A percentile compares a stretch with the other conserved stretches of the same genome.
Evolutionary conservation across 2,113 vertebrate species (phyloP).

Genomic region (Mirza zaza): DNA sequence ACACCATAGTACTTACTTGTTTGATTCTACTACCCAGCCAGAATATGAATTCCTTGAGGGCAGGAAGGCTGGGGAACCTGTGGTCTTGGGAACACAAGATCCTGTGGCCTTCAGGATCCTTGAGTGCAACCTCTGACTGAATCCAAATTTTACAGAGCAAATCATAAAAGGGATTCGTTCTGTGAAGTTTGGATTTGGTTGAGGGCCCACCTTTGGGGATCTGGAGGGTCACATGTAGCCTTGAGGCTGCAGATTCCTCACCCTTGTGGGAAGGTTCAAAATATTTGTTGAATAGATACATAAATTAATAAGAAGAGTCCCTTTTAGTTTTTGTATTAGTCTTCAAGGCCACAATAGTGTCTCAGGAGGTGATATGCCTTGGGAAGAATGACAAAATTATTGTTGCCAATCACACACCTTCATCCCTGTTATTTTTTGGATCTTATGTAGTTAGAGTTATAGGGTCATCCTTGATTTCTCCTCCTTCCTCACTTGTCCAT

Average conservation of each 20-base stretch:
- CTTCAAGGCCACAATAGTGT: background rate
- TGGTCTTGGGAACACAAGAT: no score
- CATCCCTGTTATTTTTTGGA: background rate
- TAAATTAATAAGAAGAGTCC: background rate
- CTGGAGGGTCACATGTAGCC: no score
- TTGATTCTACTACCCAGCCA: background rate
- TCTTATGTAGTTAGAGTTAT: background rate
- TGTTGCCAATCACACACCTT: background rate
- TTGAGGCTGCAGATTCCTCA: no score
- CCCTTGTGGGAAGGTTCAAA: background rate
- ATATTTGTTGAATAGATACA: background rate
- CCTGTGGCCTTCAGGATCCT: no score
- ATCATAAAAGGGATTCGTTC: no score
- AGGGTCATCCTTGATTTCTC: background rate
- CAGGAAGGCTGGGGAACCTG: background rate
- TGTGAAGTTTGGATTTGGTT: no score
- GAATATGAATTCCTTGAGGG: background rate
- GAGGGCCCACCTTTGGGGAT: no score
- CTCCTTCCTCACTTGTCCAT: background rate
- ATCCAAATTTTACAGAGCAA: no score
- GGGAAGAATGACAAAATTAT: background rate
- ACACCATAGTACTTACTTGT: background rate
- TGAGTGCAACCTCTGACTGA: no score
- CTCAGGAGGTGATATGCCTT: background rate
- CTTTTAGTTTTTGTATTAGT: background rate